Evolutionary conservation across 2,113 vertebrate genomes (phyloP).

Genomic region (Cariama cristata): DNA sequence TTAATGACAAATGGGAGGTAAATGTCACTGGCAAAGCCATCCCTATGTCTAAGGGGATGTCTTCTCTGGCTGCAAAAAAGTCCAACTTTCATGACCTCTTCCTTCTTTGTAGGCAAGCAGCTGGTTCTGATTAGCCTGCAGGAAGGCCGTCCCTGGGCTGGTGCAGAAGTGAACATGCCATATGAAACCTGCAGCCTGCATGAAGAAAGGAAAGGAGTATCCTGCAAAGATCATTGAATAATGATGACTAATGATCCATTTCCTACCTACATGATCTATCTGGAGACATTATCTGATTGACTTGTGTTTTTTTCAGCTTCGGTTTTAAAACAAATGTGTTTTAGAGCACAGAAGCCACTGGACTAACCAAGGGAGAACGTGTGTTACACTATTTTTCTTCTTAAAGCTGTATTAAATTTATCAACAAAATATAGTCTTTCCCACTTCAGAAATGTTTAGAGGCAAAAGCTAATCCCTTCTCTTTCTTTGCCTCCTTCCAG

Average conservation of each 20-base stretch:
- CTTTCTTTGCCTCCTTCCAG: background rate
- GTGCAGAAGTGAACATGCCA: background rate
- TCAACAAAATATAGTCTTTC: background rate
- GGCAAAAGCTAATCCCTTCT: background rate
- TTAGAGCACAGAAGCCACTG: background rate
- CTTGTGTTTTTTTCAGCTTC: background rate
- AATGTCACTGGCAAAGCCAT: background rate
- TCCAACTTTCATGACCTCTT: background rate
- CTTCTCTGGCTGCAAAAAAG: background rate
- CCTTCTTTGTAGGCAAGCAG: background rate
- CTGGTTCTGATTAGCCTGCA: background rate
- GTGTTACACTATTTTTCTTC: background rate
- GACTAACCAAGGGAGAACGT: background rate
- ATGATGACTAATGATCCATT: background rate
- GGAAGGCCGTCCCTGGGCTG: rapidly evolving
- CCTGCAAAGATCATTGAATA: background rate
- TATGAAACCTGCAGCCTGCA: background rate
- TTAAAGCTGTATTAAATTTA: background rate
- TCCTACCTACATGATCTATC: background rate
- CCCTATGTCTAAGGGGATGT: background rate
- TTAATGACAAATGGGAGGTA: background rate
- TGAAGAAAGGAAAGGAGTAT: background rate
- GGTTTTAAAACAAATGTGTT: background rate
- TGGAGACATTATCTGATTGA: background rate
- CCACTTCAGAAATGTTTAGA: background rate